These are phyloP conservation scores for Colletes latitarsis DNA, from an alignment of 1,140 invertebrate species.

Conservation along the genomic window DNA sequence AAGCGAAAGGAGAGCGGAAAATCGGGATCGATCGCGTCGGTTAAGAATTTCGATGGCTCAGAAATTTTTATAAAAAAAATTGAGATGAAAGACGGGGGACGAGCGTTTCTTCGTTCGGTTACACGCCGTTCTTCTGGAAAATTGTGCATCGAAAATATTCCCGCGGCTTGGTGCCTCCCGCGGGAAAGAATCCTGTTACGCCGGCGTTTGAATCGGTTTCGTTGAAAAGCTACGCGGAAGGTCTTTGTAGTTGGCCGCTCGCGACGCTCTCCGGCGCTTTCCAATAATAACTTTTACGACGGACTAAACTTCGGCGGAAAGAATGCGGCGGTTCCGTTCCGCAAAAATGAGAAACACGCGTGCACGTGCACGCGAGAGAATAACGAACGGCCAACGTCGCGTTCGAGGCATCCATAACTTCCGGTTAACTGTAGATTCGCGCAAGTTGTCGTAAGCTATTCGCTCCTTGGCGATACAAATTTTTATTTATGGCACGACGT, in stretches of 20 bases:
- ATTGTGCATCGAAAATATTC: constrained; percentile 22
- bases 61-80: neutral
- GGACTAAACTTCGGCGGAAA: constrained; percentile 17
- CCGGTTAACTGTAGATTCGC: neutral
- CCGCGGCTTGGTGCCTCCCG: neutral
- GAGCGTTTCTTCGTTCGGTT: neutral
- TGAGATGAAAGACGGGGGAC: neutral
- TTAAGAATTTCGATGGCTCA: neutral
- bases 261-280: constrained; percentile 10
- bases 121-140: neutral
- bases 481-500: too few species aligned
- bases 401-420: constrained; percentile 2
- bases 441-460: too few species aligned
- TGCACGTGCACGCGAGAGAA: neutral
- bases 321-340: constrained; percentile 19
- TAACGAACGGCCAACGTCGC: constrained; percentile 10
- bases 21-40: neutral
- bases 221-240: constrained; percentile 14
- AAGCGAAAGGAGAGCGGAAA: neutral
- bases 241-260: constrained; percentile 22
- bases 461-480: too few species aligned
- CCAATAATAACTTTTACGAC: constrained; percentile 36
- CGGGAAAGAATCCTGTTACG: constrained; percentile 24
- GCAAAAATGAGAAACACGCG: neutral
- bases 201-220: neutral